Percentiles rank a stretch among this genome's conserved stretches.
Conservation (phyloP, 2,888 invertebrate genomes). For the Leptinotarsa haldemani region DNA sequence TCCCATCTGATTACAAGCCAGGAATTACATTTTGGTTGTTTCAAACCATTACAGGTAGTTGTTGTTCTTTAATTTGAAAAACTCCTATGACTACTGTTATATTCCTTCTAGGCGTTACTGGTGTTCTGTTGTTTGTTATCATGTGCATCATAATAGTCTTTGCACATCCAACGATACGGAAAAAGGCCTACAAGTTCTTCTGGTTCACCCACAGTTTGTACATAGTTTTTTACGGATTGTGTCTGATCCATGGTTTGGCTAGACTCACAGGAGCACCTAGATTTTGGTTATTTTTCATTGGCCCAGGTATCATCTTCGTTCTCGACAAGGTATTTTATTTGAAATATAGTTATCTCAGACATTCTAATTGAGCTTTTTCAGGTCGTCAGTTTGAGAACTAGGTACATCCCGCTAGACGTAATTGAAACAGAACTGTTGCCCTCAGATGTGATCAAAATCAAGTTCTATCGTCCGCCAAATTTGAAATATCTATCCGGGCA, state of each 20-base stretch:
- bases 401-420: constrained; percentile 92
- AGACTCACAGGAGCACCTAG: constrained; percentile 90
- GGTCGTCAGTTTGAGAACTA: constrained; percentile 90
- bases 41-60: constrained; percentile 88
- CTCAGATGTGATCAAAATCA: constrained; percentile 93
- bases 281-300: constrained; percentile 95
- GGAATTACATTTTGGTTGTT: constrained; percentile 97
- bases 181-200: constrained; percentile 94
- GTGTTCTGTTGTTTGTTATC: constrained; percentile 87
- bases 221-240: constrained; percentile 85
- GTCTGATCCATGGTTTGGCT: constrained; percentile 90
- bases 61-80: not conserved
- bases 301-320: constrained; percentile 89
- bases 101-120: constrained; percentile 78
- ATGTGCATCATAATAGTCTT: constrained; percentile 98
- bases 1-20: constrained; percentile 93
- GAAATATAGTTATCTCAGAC: no score
- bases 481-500: constrained; percentile 94
- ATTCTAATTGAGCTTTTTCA: constrained; percentile 57
- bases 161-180: constrained; percentile 91
- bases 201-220: constrained; percentile 95
- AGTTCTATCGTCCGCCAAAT: constrained; percentile 95
- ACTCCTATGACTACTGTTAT: not conserved
- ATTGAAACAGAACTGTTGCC: constrained; percentile 93
- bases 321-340: constrained; percentile 79